Evolutionary conservation across 2,888 invertebrate species (phyloP).

Genomic region (Tetragnatha montana): DNA sequence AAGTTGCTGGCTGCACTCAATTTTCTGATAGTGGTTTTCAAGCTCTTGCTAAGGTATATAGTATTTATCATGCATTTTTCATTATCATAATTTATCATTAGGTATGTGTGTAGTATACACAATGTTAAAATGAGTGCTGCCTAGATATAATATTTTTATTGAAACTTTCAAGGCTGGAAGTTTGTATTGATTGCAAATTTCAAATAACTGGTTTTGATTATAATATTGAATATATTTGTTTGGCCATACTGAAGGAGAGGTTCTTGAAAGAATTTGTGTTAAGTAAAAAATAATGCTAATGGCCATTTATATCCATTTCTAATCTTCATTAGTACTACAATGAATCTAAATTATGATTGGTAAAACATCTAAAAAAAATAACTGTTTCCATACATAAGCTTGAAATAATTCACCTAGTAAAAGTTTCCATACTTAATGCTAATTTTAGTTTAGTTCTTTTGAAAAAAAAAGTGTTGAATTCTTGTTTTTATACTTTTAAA

Average conservation of each 20-base stretch:
- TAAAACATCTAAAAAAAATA: no score
- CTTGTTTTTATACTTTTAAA: no score
- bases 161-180: no score
- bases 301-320: no score
- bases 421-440: no score
- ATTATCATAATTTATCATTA: neutral
- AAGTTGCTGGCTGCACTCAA: slow-evolving; percentile 95
- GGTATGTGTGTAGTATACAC: slow-evolving; percentile 1
- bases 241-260: neutral
- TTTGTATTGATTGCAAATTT: neutral
- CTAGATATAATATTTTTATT: no score
- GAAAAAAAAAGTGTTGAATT: no score
- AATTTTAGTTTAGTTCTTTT: no score
- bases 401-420: no score
- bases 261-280: neutral
- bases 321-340: no score
- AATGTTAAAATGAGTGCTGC: neutral
- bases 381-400: no score
- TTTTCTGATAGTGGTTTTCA: slow-evolving; percentile 98
- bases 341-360: no score
- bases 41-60: slow-evolving; percentile 88
- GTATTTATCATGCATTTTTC: neutral
- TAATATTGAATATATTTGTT: neutral
- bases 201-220: neutral
- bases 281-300: neutral